Evolutionary conservation across 1,140 invertebrate species (phyloP).

Genomic region (Caerostris darwini): DNA sequence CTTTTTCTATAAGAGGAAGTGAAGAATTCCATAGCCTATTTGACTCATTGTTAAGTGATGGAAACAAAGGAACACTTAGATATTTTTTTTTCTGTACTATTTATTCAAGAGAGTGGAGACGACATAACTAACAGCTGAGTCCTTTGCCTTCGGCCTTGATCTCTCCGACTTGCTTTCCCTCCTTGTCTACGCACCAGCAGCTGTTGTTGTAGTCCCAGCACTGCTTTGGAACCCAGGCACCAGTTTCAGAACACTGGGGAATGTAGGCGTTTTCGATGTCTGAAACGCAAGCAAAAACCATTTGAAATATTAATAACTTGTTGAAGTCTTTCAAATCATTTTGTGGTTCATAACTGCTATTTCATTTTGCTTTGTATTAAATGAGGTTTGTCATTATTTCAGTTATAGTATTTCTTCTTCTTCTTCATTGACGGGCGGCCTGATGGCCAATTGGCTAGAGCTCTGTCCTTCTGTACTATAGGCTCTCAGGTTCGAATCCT

Average conservation of each 20-base stretch:
- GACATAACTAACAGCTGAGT: constrained; percentile 50
- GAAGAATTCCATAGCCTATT: not conserved
- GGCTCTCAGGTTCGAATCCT: no score
- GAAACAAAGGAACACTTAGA: not conserved
- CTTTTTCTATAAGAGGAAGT: not conserved
- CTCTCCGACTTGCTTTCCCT: constrained; percentile 22
- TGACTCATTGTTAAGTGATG: not conserved
- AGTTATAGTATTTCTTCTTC: no score
- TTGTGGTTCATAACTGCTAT: no score
- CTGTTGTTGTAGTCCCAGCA: constrained; percentile 74
- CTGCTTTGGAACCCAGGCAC: not conserved
- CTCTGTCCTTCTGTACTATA: no score
- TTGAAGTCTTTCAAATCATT: no score
- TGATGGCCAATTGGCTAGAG: no score
- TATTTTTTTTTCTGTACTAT: not conserved
- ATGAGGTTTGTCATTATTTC: no score
- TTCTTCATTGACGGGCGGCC: no score
- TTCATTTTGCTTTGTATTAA: no score
- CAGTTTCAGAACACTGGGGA: constrained; percentile 57
- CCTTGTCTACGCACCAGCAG: constrained; percentile 65
- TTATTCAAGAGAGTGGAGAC: not conserved
- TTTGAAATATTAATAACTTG: not conserved
- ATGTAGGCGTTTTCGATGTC: constrained; percentile 60
- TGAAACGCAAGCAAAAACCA: not conserved
- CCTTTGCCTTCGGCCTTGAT: not conserved